Base-by-base conservation (phyloP, 1,140 invertebrate genomes). In the Campoletis sonorensis region DNA sequence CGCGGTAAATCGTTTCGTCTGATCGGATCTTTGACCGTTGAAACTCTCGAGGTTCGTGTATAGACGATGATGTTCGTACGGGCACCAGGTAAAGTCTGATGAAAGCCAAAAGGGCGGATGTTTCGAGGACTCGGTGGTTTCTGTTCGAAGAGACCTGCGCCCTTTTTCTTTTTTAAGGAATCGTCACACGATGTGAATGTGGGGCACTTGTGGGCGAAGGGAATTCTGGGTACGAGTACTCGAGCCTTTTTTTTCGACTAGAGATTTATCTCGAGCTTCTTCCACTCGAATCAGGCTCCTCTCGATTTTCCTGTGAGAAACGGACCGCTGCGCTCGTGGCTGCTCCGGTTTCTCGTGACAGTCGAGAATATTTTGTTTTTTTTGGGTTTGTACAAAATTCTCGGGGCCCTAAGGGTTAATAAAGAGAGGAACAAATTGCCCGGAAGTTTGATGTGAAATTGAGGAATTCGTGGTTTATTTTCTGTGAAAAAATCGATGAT, bases 1-100 rank as follows among this genome's bases (percentile, higher is more conserved):
- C 80, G 85, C 85, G 72, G 77, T 84, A 88, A 89, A 90, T 90
- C 87, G 84, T 84, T 79, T 81, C 82, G 81, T 84, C 85, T 85
- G 86, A 88, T 88, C 87, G 64, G 79, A 84, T 84, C 83, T 82
- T 21, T 27, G 23, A 68, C 33, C 72, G 80, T 76, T 76, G 51
- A 27, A 81, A 71, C 58, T 77, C 61, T 78, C 40, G 23, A 40
- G 64, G 4, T 4, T 26, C 13, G 10, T 23, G 23, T 67, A 79
- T 45, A 45, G 40, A 10, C 40, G 40, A 45, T 45, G 40, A 8
- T 8, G 13, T 45, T 11, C 11, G 13, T 45, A 45, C 8, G 13
- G 8, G 40, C 13, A 45, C 40, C 40, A 45, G 40, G 40, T 45
- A 45, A 45, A 45, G 13, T 11, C 13, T 8, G 40, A 11, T 1